Evolutionary conservation across 2,888 invertebrate genomes (phyloP).

Genomic region (Tryphoninae sp.): DNA sequence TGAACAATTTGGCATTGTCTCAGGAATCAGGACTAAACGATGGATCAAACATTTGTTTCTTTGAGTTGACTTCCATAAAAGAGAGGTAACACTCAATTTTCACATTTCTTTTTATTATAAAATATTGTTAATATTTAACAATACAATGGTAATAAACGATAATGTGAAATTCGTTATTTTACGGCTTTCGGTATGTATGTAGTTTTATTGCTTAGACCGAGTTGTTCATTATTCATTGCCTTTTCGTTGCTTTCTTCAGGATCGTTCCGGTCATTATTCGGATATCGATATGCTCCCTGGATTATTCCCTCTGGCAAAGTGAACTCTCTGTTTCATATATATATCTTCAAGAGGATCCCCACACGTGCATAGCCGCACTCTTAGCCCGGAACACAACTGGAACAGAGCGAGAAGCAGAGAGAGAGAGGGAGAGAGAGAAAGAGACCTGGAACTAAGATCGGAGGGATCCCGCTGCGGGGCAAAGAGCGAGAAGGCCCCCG

Average conservation of each 20-base stretch:
- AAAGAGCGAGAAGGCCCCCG: conserved; percentile 62
- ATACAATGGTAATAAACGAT: neutral
- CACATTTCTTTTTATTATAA: no score
- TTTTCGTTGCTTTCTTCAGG: neutral
- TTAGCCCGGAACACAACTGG: conserved; percentile 31
- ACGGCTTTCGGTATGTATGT: neutral
- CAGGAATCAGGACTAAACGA: no score
- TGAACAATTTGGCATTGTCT: no score
- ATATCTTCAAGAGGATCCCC: neutral
- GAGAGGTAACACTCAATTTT: no score
- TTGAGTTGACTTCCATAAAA: neutral
- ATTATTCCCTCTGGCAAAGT: neutral
- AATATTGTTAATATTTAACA: neutral
- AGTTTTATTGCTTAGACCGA: neutral
- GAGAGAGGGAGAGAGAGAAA: conserved; percentile 25
- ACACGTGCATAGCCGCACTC: conserved; percentile 2
- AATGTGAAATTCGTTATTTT: neutral
- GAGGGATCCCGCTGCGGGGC: conserved; percentile 40
- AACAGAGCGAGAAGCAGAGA: conserved; percentile 22
- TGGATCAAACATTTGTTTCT: neutral
- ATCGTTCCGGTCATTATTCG: conserved; percentile 13
- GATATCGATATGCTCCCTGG: conserved; percentile 13
- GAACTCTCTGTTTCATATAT: conserved; percentile 12
- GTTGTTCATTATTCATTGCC: neutral
- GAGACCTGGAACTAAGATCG: conserved; percentile 24